phyloP scores from a whole-genome alignment of 2,888 invertebrate genomes.

The Agonopterix heracliana region DNA sequence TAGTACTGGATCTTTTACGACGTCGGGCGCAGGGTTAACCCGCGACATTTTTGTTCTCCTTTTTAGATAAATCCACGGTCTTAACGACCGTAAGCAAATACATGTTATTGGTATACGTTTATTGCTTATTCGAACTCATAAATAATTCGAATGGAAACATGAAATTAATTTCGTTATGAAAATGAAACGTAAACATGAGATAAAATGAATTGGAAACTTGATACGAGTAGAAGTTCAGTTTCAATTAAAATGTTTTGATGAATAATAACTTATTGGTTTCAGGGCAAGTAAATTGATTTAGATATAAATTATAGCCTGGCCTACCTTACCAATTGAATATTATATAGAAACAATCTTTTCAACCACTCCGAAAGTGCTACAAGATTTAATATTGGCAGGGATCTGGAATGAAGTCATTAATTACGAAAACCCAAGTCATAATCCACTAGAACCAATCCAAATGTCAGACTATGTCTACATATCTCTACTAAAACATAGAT shows the following conservation, averaged over 20 bases:
- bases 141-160: constrained; percentile 66
- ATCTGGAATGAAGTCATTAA: too few relatives aligned
- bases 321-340: too few relatives aligned
- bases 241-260: constrained; percentile 3
- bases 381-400: too few relatives aligned
- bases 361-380: too few relatives aligned
- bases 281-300: not conserved
- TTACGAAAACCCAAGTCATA: too few relatives aligned
- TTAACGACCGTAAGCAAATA: constrained; percentile 73
- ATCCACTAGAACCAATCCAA: constrained; percentile 4
- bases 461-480: not conserved
- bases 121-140: constrained; percentile 71
- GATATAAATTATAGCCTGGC: too few relatives aligned
- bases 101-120: constrained; percentile 71
- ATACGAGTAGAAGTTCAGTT: constrained; percentile 6
- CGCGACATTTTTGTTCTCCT: constrained; percentile 69
- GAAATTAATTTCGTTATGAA: constrained; percentile 69
- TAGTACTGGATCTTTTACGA: constrained; percentile 67
- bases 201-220: constrained; percentile 10
- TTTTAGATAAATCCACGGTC: constrained; percentile 72
- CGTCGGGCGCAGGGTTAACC: constrained; percentile 55
- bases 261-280: constrained; percentile 1
- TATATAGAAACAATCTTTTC: too few relatives aligned
- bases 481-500: constrained; percentile 2
- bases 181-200: constrained; percentile 42